phyloP scores from a whole-genome alignment of 2,888 invertebrate genomes.

The Epinotia brunnichana region DNA sequence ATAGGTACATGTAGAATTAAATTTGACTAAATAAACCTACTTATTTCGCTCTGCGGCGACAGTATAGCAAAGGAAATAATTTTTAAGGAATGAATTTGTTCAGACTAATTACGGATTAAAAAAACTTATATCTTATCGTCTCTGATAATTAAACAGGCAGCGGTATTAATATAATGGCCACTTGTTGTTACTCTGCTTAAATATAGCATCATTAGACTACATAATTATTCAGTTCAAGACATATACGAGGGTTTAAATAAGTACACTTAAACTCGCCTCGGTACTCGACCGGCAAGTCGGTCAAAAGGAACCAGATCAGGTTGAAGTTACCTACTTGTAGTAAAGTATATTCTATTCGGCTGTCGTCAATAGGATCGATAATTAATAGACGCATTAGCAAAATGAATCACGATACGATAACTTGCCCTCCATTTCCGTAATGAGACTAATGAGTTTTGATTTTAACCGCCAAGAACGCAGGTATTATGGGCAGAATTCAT shows the following conservation, averaged over 20 bases:
- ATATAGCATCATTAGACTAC: no score
- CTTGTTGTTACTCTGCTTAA: background rate
- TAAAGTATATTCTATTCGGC: conserved; percentile 16
- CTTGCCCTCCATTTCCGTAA: conserved; percentile 14
- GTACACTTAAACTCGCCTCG: background rate
- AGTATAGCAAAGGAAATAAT: background rate
- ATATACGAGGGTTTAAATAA: no score
- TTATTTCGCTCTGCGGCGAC: no score
- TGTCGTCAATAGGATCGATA: conserved; percentile 38
- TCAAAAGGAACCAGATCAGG: background rate
- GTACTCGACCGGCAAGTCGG: conserved; percentile 25
- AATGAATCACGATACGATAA: conserved; percentile 26
- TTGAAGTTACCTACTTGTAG: conserved; percentile 12
- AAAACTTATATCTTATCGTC: conserved; percentile 16
- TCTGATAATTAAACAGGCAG: background rate
- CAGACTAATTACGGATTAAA: background rate
- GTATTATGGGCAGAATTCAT: background rate
- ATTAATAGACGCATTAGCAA: conserved; percentile 43
- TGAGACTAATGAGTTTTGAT: conserved; percentile 15
- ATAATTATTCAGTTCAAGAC: no score
- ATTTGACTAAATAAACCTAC: no score
- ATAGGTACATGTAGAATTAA: no score
- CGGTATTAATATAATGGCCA: background rate
- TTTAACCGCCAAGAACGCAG: background rate
- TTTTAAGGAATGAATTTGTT: background rate